These are phyloP conservation scores for Zapornia atra DNA, from an alignment of 2,113 vertebrate species.

Conservation along the genomic window DNA sequence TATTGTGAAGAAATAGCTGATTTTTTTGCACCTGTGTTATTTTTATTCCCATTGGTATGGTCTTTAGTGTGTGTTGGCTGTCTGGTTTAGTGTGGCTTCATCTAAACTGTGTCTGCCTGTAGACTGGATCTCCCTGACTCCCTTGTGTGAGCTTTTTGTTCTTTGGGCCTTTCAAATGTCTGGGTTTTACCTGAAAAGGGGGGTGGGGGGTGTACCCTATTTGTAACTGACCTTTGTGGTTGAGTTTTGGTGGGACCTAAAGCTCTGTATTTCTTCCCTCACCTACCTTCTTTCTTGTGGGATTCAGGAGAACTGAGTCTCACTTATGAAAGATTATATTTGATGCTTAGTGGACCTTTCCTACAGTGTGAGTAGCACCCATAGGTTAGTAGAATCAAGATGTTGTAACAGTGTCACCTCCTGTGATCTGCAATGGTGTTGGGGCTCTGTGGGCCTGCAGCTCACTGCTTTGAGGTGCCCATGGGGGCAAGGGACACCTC, in stretches of 20 bases:
- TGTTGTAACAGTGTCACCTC: not conserved
- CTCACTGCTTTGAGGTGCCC: not conserved
- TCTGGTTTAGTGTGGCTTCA: not conserved
- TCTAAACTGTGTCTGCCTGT: not conserved
- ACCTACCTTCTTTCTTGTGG: not conserved
- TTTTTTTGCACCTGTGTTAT: not conserved
- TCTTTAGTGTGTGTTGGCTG: not conserved
- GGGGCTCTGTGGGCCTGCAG: not conserved
- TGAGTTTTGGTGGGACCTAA: not conserved
- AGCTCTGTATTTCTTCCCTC: not conserved
- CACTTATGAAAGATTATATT: not conserved
- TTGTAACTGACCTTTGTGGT: not conserved
- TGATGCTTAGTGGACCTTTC: not conserved
- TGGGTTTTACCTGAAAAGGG: not conserved
- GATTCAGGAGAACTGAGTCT: not conserved
- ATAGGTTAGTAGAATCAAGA: not conserved
- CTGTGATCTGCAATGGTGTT: no score
- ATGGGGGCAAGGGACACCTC: not conserved
- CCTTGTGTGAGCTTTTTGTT: not conserved
- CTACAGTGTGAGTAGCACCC: not conserved
- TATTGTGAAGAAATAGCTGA: not conserved
- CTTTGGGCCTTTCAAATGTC: not conserved
- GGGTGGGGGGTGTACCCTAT: not conserved
- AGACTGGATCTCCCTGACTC: not conserved
- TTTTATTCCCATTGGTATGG: not conserved